phyloP scores from a whole-genome alignment of 1,140 invertebrate genomes.

The Scaptomyza graminum region DNA sequence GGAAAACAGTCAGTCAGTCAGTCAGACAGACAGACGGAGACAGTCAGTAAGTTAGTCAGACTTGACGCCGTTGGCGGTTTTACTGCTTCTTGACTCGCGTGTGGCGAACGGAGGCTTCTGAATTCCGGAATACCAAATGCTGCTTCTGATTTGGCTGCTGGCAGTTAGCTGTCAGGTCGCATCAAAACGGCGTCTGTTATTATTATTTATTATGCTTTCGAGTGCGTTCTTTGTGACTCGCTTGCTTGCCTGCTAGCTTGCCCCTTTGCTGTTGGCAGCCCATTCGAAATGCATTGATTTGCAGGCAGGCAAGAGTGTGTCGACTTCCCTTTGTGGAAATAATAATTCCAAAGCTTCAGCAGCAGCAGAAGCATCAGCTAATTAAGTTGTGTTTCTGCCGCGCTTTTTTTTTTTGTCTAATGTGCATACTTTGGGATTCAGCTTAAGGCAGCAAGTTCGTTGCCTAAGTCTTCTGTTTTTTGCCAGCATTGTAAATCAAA shows the following conservation, averaged over 20 bases:
- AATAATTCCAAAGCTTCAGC: constrained; percentile 56
- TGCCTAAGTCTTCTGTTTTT: constrained; percentile 79
- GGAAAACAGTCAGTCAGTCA: neutral
- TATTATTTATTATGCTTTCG: constrained; percentile 81
- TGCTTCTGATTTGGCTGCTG: constrained; percentile 25
- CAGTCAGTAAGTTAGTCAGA: neutral
- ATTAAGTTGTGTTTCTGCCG: constrained; percentile 68
- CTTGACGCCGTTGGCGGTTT: constrained; percentile 17
- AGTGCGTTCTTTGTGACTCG: constrained; percentile 53
- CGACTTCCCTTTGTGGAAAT: neutral
- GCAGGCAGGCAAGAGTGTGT: constrained; percentile 6
- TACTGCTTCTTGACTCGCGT: constrained; percentile 38
- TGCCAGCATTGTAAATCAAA: constrained; percentile 70
- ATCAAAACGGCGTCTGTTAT: constrained; percentile 79
- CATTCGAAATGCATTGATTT: constrained; percentile 70
- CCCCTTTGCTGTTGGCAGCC: constrained; percentile 64
- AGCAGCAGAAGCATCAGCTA: constrained; percentile 42
- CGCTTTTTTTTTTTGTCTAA: constrained; percentile 2
- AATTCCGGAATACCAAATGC: constrained; percentile 32
- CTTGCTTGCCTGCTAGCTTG: constrained; percentile 19
- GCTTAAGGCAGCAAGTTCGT: constrained; percentile 57
- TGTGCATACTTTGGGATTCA: constrained; percentile 12
- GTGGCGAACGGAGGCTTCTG: constrained; percentile 70
- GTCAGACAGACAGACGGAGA: neutral
- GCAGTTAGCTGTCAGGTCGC: constrained; percentile 61